Conservation (phyloP, 2,113 vertebrate genomes). For the Chaenogobius annularis region DNA sequence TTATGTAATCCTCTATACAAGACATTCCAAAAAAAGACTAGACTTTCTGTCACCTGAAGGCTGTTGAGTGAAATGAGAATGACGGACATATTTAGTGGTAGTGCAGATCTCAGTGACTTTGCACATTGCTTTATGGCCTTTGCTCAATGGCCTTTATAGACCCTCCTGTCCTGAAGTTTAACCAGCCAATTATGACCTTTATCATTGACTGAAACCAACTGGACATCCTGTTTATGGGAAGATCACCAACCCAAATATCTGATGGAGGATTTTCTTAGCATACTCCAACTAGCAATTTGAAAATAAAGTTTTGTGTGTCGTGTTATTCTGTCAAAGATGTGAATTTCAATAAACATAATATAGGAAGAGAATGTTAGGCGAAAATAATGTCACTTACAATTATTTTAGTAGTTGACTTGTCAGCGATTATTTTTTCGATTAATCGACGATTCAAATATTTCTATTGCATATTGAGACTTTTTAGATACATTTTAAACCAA, state of each 20-base stretch:
- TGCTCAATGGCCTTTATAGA: neutral
- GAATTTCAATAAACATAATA: neutral
- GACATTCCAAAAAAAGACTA: no score
- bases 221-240: slow-evolving; percentile 73
- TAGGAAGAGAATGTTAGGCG: neutral
- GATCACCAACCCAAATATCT: slow-evolving; percentile 68
- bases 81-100: slow-evolving; percentile 76
- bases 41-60: slow-evolving; percentile 68
- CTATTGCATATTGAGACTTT: no score
- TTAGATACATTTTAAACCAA: no score
- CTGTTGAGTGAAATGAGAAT: slow-evolving; percentile 78
- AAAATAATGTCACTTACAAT: no score
- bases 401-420: no score
- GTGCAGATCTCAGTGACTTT: slow-evolving; percentile 81
- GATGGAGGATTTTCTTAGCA: slow-evolving; percentile 15
- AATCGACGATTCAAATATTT: no score
- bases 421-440: no score
- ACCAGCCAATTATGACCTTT: slow-evolving; percentile 74
- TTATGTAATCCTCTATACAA: slow-evolving; percentile 51
- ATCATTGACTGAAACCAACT: slow-evolving; percentile 56
- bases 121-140: no score
- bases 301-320: neutral
- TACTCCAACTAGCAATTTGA: neutral
- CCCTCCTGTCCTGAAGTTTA: slow-evolving; percentile 50
- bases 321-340: neutral